Evolutionary conservation across 2,888 invertebrate species (phyloP), one percentile per base, ranked within the genome.

Genomic region (Orthosia incerta): DNA sequence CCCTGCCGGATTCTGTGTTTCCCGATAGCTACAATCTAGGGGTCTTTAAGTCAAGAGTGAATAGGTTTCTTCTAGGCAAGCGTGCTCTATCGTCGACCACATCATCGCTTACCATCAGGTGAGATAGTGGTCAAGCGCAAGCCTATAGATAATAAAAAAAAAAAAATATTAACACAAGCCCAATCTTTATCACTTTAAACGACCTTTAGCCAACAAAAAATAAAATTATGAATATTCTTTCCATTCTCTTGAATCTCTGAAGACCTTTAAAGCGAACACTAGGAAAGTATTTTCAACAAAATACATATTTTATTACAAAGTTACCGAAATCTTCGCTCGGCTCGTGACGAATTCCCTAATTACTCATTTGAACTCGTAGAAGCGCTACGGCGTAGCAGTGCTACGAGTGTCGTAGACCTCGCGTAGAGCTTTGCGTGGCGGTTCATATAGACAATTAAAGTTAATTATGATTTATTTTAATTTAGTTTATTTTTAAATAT

Each of bases 301-400:
- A 85, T 85, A 79, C 67, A 80, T 83, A 74, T 74, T 84, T 80
- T 77, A 80, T 75, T 57, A 51, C 56, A 72, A 84, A 76, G 79
- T 79, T 79, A 68, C 68, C 60, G 55, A 77, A 84, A 71, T 75
- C 56, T 77, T 74, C 71, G 56, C 70, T 72, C 68, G 20, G 69
- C 62, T 70, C 63, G 57, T 75, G 81, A 80, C 70, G 64, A 77
- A 83, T 84, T 84, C 75, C 76, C 80, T 85, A 83, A 78, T 78
- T 72, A 76, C 76, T 74, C 81, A 76, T 86, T 86, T 81, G 64
- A 71, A 83, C 72, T 70, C 76, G 78, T 76, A 85, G 80, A 59
- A 55, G 61, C n/a, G 59, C 84, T 85, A 84, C 83, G 76, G 45
- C 84, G 86, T 76, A 82, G 77, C 65, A 57, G 68, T 31, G 9